These are phyloP conservation scores for Xylota segnis DNA, from an alignment of 2,888 invertebrate species.

Conservation along the genomic window DNA sequence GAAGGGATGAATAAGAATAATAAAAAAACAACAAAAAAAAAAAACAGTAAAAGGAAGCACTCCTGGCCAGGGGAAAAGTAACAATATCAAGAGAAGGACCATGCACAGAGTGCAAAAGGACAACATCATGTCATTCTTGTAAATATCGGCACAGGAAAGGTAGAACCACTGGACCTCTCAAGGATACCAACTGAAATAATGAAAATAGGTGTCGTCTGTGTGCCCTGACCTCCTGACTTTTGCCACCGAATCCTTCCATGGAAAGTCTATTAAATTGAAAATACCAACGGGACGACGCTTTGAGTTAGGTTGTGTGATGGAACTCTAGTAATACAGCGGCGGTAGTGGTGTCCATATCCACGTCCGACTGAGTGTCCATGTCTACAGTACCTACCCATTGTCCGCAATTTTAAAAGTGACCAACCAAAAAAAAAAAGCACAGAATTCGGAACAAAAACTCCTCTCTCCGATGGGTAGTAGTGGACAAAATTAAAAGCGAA, in stretches of 20 bases:
- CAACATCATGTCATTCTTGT: slow-evolving; percentile 56
- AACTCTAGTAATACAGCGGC: slow-evolving; percentile 32
- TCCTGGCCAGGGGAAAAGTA: slow-evolving; percentile 35
- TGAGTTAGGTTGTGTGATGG: slow-evolving; percentile 51
- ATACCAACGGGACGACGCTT: slow-evolving; percentile 66
- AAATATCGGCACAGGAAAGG: slow-evolving; percentile 39
- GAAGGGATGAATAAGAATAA: slow-evolving; percentile 13
- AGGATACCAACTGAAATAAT: slow-evolving; percentile 72
- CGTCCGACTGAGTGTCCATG: not conserved
- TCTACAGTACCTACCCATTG: slow-evolving; percentile 26
- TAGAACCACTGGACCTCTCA: slow-evolving; percentile 28
- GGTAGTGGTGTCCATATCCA: slow-evolving; percentile 22
- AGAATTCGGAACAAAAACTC: not conserved
- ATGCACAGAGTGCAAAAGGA: slow-evolving; percentile 48
- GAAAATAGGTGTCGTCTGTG: slow-evolving; percentile 64
- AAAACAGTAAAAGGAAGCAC: slow-evolving; percentile 26
- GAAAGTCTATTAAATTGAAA: slow-evolving; percentile 76
- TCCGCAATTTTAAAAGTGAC: slow-evolving; percentile 54
- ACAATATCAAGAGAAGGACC: slow-evolving; percentile 39
- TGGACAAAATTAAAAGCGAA: slow-evolving; percentile 64
- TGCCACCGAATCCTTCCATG: slow-evolving; percentile 37
- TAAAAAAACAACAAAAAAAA: not conserved
- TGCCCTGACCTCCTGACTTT: slow-evolving; percentile 57
- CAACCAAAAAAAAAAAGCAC: slow-evolving; percentile 11
- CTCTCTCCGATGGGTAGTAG: not conserved